Base-by-base conservation (phyloP, 1,140 invertebrate genomes). In the Dreissena rostriformis region DNA sequence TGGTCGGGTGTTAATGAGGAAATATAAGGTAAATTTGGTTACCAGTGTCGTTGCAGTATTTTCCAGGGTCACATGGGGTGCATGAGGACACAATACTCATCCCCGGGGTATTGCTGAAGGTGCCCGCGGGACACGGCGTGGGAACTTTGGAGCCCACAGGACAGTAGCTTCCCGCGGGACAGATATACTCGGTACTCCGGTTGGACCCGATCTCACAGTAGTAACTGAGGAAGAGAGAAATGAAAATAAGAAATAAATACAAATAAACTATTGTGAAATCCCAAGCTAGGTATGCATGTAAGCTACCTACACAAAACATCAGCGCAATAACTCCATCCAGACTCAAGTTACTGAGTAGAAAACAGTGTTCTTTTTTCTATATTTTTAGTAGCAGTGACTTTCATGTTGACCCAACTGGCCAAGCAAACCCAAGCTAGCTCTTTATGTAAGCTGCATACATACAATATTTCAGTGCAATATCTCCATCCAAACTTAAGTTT, bases 21-120 rank as follows among this genome's bases (percentile, higher is more conserved):
- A 39, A 39, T 39, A 39, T 39, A 39, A 2, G 39, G 39, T 39
- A 39, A 39, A 39, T 39, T 8, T 5, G 39, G 39, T 67, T 83
- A 91, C 90, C 90, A 79, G 90, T 89, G 71, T 88, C 89, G 86
- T 91, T 91, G 70, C 92, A 92, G 88, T 89, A 92, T 87, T 87
- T 90, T 28, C 92, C 92, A 53, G 87, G 83, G 81, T 91, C 89
- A 89, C 92, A 92, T 14, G 39, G 73, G 53, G 85, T 85, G 84
- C 92, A 92, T 63, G 91, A 86, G 1, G 86, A 85, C 6, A 79
- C 78, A 77, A 88, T 91, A 8, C 61, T 74, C 53, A 91, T 86
- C 8, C 90, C 90, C 78, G 85, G 68, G 19, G 88, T 90, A 82
- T 91, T 90, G 51, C 86, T 90, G 87, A 89, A 92, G 2, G 90